Percentiles rank a stretch among this genome's conserved stretches.
These are phyloP conservation scores for Perognathus longimembris DNA, from an alignment of 2,113 vertebrate species.

Conservation along the genomic window DNA sequence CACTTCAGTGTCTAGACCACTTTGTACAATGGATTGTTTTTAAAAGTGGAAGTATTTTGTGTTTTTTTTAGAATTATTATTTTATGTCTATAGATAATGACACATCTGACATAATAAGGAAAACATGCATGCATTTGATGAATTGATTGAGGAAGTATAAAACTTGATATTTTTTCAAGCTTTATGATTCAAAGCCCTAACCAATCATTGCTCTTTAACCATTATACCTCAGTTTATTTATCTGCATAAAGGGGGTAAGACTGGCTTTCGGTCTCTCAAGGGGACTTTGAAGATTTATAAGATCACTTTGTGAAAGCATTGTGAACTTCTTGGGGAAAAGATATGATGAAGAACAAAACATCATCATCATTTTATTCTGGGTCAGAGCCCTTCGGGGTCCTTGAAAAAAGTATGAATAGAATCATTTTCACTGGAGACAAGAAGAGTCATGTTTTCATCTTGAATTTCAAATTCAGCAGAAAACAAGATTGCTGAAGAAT, in stretches of 20 bases:
- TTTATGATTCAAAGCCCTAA: background rate
- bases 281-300: constrained; percentile 68
- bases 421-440: constrained; percentile 74
- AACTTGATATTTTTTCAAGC: background rate
- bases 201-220: background rate
- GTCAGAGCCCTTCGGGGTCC: constrained; percentile 59
- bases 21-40: background rate
- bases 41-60: constrained; percentile 43
- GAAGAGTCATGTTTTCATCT: constrained; percentile 58
- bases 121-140: fast-evolving
- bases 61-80: background rate
- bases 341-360: constrained; percentile 50
- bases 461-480: constrained; percentile 55
- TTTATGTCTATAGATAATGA: background rate
- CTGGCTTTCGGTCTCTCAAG: background rate
- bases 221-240: constrained; percentile 11
- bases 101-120: background rate
- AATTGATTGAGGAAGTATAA: background rate
- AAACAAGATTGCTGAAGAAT: background rate
- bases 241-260: constrained; percentile 46
- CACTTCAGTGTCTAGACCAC: background rate
- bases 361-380: constrained; percentile 72
- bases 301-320: constrained; percentile 47
- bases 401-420: constrained; percentile 66
- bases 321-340: constrained; percentile 34